phyloP scores from a whole-genome alignment of 2,113 vertebrate species.

The Clarias macrocephalus region DNA sequence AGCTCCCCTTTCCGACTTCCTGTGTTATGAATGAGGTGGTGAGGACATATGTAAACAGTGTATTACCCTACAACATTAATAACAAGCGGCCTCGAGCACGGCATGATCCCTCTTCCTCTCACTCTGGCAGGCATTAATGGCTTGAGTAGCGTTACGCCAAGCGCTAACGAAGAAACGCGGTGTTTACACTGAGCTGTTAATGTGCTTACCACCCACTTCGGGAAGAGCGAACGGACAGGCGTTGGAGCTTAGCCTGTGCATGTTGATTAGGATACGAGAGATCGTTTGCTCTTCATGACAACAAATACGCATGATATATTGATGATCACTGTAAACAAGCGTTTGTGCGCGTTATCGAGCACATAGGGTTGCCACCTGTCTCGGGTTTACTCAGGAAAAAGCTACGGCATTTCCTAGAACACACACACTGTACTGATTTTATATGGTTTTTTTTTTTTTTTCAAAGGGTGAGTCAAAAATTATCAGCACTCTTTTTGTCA shows the following conservation, averaged over 20 bases:
- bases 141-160: slow-evolving; percentile 45
- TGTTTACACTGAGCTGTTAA: slow-evolving; percentile 56
- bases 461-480: too few relatives aligned
- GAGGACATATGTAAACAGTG: slow-evolving; percentile 42
- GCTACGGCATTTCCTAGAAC: too few relatives aligned
- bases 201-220: slow-evolving; percentile 49
- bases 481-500: too few relatives aligned
- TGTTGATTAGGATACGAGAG: slow-evolving; percentile 27
- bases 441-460: too few relatives aligned
- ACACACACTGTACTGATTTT: too few relatives aligned
- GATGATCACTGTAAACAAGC: slow-evolving; percentile 46
- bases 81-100: slow-evolving; percentile 42
- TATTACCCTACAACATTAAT: slow-evolving; percentile 46
- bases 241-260: neutral
- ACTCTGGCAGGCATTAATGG: slow-evolving; percentile 51
- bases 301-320: slow-evolving; percentile 46
- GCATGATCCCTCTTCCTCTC: slow-evolving; percentile 32
- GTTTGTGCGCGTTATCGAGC: slow-evolving; percentile 14
- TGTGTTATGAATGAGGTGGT: slow-evolving; percentile 42
- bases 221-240: neutral
- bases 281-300: slow-evolving; percentile 30
- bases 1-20: neutral
- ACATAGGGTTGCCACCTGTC: too few relatives aligned
- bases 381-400: too few relatives aligned
- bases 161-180: slow-evolving; percentile 50